Evolutionary conservation across 2,797 vertebrate genomes (phyloP).

Genomic region (Tapirus indicus): DNA sequence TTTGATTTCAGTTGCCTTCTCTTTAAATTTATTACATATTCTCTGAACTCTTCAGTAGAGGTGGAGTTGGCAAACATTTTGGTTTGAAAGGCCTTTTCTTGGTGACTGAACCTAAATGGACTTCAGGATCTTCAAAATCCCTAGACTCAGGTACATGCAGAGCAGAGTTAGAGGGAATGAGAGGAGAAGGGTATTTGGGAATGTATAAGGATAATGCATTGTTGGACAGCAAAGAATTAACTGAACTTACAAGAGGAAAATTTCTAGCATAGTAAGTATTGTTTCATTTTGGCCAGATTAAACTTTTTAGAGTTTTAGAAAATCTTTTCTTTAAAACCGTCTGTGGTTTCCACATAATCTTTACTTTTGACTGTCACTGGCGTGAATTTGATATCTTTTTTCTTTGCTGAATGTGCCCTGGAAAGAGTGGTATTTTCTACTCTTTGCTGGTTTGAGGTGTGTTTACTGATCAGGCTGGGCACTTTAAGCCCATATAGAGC

Average conservation of each 20-base stretch:
- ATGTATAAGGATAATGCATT: not conserved
- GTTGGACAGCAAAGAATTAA: constrained; percentile 14
- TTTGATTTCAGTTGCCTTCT: constrained; percentile 13
- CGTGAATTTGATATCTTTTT: not conserved
- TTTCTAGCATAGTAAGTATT: not conserved
- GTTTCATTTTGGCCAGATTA: not conserved
- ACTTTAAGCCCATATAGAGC: not conserved
- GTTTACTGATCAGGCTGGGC: not conserved
- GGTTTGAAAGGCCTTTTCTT: constrained; percentile 57
- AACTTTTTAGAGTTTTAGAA: constrained; percentile 47
- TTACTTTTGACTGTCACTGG: constrained; percentile 29
- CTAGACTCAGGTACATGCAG: not conserved
- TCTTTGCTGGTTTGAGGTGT: constrained; percentile 24
- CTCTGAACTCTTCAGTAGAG: not conserved
- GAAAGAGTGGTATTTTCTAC: constrained; percentile 20
- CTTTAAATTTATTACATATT: not conserved
- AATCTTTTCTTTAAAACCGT: constrained; percentile 36
- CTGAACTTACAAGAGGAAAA: not conserved
- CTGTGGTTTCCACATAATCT: not conserved
- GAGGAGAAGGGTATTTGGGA: not conserved
- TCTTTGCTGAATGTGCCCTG: not conserved
- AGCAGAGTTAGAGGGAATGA: not conserved
- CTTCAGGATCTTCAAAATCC: not conserved
- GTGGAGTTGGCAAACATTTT: not conserved
- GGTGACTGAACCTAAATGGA: constrained; percentile 23